Percentiles rank a stretch among this genome's conserved stretches.
phyloP scores from a whole-genome alignment of 2,888 invertebrate species.

The Microctonus aethiopoides region DNA sequence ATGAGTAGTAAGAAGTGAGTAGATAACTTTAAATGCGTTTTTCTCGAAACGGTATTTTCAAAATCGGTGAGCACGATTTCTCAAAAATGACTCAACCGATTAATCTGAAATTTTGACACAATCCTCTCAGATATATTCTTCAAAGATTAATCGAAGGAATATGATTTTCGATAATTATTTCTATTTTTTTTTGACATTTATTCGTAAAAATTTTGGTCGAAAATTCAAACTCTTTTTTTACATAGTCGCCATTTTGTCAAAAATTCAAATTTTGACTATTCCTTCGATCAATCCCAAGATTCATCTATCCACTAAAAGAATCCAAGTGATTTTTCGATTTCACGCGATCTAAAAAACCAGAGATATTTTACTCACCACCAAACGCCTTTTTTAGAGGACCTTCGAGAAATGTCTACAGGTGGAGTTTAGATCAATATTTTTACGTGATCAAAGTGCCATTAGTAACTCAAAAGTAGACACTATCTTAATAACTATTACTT shows the following conservation, averaged over 20 bases:
- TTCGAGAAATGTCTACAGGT: neutral
- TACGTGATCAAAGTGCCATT: too few relatives aligned
- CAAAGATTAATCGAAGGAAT: constrained; percentile 34
- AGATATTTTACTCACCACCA: neutral
- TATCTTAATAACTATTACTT: too few relatives aligned
- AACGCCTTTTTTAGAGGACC: neutral
- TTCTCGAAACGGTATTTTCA: too few relatives aligned
- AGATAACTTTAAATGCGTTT: too few relatives aligned
- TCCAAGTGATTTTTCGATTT: neutral
- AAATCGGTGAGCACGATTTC: too few relatives aligned
- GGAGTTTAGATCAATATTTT: too few relatives aligned
- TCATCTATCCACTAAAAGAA: neutral
- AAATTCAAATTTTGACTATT: constrained; percentile 26
- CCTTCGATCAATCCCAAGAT: constrained; percentile 33
- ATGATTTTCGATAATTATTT: constrained; percentile 30
- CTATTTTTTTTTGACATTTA: constrained; percentile 36
- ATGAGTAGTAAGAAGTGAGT: too few relatives aligned
- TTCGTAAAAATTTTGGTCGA: constrained; percentile 30
- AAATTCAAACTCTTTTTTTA: constrained; percentile 29
- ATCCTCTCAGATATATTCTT: constrained; percentile 32
- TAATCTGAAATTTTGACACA: constrained; percentile 36
- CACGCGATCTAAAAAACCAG: neutral
- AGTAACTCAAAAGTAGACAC: too few relatives aligned
- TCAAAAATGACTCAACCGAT: too few relatives aligned
- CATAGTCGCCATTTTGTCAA: constrained; percentile 35